These are phyloP conservation scores for Cerceris ruficornis DNA, from an alignment of 2,888 invertebrate genomes.

Conservation along the genomic window DNA sequence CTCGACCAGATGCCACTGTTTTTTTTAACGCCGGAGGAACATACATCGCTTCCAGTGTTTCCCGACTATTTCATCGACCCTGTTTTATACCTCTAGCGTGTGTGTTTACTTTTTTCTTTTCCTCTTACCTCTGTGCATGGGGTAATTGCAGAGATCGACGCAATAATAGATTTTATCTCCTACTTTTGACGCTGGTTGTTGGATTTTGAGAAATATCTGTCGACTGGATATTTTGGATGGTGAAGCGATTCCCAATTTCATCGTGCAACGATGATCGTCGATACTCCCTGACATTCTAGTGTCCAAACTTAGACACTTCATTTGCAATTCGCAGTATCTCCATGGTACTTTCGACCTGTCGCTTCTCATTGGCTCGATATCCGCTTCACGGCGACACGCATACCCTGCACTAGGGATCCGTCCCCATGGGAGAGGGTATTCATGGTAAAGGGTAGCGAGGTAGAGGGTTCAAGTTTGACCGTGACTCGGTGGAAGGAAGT, in stretches of 20 bases:
- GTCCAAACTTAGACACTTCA: constrained; percentile 53
- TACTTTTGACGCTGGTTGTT: no score
- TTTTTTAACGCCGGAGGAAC: background rate
- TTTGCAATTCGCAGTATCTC: constrained; percentile 67
- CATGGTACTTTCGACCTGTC: constrained; percentile 65
- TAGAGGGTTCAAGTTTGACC: constrained; percentile 65
- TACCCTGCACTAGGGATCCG: constrained; percentile 14
- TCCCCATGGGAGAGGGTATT: constrained; percentile 44
- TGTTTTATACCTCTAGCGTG: background rate
- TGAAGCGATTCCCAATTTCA: no score
- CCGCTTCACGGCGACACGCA: constrained; percentile 57
- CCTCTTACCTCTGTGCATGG: no score
- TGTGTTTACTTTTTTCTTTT: background rate
- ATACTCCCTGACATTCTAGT: no score
- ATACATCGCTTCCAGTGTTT: background rate
- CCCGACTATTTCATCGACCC: background rate
- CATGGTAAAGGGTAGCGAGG: constrained; percentile 39
- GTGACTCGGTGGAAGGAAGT: constrained; percentile 57
- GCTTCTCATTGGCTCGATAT: constrained; percentile 56
- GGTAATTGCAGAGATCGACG: no score
- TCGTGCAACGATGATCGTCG: no score
- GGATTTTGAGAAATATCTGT: no score
- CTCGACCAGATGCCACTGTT: background rate
- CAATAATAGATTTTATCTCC: no score
- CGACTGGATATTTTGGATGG: no score